Conservation (phyloP, 2,888 invertebrate genomes). For the Oscheius sp. region DNA sequence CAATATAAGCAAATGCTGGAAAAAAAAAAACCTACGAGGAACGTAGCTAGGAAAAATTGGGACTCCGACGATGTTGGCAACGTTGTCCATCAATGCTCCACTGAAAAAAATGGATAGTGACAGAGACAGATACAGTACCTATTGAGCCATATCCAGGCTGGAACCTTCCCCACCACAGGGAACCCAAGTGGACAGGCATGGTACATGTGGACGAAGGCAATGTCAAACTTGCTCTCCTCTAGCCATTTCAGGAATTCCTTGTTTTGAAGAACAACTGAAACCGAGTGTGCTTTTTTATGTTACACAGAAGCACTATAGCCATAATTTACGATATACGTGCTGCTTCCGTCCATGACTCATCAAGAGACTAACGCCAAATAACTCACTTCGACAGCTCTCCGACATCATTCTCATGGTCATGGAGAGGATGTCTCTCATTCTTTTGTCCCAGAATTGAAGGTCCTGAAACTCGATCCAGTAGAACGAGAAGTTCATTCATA, state of each 20-base stretch:
- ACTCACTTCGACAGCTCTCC: not conserved
- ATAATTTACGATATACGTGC: not conserved
- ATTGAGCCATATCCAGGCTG: constrained; percentile 54
- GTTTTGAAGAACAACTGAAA: constrained; percentile 18
- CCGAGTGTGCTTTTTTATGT: not conserved
- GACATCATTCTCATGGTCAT: not conserved
- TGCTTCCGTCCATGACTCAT: too few relatives aligned
- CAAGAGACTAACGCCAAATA: not conserved
- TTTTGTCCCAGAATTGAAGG: constrained; percentile 10
- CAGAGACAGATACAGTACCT: constrained; percentile 1
- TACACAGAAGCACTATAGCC: not conserved
- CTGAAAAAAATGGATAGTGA: constrained; percentile 13
- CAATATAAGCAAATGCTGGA: too few relatives aligned
- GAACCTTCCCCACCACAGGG: constrained; percentile 42
- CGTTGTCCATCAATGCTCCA: constrained; percentile 58
- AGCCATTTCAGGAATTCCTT: constrained; percentile 40
- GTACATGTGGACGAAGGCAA: constrained; percentile 57
- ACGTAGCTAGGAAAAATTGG: constrained; percentile 61
- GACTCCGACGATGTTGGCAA: constrained; percentile 57
- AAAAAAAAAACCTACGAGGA: constrained; percentile 40
- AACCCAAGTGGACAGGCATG: constrained; percentile 43
- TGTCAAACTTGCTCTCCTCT: constrained; percentile 46
- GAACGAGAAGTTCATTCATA: too few relatives aligned
- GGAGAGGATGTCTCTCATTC: not conserved
- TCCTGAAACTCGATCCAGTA: not conserved